Percentiles rank a stretch among this genome's conserved stretches.
phyloP scores from a whole-genome alignment of 2,888 invertebrate genomes.

The Microplitis manilae region DNA sequence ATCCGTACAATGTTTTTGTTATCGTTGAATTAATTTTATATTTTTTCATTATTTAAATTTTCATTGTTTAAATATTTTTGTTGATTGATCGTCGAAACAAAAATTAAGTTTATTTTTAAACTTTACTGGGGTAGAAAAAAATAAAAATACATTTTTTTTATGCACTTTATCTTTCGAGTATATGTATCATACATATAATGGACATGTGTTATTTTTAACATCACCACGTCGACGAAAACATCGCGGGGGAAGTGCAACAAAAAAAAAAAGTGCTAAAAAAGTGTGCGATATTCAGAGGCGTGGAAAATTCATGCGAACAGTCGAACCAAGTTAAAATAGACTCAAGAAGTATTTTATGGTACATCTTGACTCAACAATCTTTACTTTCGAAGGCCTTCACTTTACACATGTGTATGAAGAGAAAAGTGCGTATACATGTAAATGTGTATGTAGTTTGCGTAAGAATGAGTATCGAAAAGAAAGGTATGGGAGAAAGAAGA shows the following conservation, averaged over 20 bases:
- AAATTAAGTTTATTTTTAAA: not conserved
- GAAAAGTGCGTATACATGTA: not conserved
- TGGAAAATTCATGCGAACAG: conserved; percentile 33
- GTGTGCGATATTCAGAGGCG: conserved; percentile 20
- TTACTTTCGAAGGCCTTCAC: conserved; percentile 14
- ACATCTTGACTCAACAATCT: conserved; percentile 22
- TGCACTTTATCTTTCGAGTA: conserved; percentile 5
- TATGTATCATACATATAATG: conserved; percentile 1
- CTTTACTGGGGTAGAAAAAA: not conserved
- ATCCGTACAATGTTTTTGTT: not conserved
- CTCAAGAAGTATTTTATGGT: conserved; percentile 31
- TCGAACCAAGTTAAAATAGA: conserved; percentile 38
- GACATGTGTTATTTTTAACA: conserved; percentile 30
- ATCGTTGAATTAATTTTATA: not conserved
- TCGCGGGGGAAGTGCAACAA: conserved; percentile 39
- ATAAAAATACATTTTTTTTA: not conserved
- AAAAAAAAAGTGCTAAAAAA: conserved; percentile 22
- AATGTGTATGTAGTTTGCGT: not conserved
- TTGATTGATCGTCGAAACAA: not conserved
- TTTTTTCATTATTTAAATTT: not conserved
- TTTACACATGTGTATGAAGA: not conserved
- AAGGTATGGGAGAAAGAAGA: not conserved
- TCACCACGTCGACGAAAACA: conserved; percentile 21
- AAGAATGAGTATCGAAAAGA: not conserved
- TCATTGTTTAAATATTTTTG: not conserved